A percentile compares a stretch with the other conserved stretches of the same genome.
Evolutionary conservation across 2,113 vertebrate species (phyloP).

Genomic region (Merops nubicus): DNA sequence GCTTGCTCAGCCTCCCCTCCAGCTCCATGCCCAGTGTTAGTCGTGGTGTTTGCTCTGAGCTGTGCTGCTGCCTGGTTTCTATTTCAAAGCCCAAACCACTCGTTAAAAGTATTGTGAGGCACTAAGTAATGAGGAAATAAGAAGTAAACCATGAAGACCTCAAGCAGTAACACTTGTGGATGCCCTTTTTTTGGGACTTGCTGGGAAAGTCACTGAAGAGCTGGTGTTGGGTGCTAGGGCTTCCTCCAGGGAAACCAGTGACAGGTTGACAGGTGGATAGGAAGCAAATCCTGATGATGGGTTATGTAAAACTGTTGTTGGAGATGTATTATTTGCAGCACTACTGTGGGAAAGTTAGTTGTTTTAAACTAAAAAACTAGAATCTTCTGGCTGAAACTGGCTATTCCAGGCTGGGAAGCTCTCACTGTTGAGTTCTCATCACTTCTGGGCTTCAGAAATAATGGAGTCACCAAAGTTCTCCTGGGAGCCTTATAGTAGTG

Average conservation of each 20-base stretch:
- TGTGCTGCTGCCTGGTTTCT: neutral
- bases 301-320: neutral
- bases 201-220: neutral
- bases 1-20: neutral
- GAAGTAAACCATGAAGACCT: constrained; percentile 21
- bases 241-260: neutral
- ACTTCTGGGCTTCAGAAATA: neutral
- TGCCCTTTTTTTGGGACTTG: neutral
- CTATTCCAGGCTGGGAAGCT: neutral
- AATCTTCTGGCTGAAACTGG: neutral
- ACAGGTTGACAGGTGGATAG: neutral
- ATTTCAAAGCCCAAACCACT: neutral
- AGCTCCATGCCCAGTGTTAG: neutral
- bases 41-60: neutral
- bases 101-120: neutral
- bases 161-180: neutral
- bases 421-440: neutral
- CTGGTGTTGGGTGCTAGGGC: neutral
- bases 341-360: neutral
- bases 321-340: neutral
- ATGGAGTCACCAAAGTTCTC: neutral
- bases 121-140: neutral
- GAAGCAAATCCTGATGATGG: neutral
- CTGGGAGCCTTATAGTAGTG: neutral
- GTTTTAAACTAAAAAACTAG: neutral